phyloP scores from a whole-genome alignment of 1,140 invertebrate genomes.

The Drosophila fuyamai region DNA sequence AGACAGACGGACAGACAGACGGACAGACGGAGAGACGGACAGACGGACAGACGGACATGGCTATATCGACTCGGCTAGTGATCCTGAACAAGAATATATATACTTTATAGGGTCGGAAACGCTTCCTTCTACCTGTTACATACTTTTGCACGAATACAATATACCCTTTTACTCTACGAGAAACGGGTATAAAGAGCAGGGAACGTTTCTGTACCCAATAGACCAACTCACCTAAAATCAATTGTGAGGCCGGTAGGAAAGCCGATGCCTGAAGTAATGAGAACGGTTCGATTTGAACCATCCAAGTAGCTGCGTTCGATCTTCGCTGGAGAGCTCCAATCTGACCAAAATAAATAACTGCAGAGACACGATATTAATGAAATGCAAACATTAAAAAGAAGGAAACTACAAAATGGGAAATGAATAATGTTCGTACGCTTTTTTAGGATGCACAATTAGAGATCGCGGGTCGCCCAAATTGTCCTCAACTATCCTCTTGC shows the following conservation, averaged over 20 bases:
- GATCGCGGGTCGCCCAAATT: slow-evolving; percentile 91
- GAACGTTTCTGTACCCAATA: too few species aligned
- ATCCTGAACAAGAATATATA: too few species aligned
- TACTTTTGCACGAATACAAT: too few species aligned
- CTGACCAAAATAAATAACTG: slow-evolving; percentile 95
- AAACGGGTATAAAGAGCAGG: too few species aligned
- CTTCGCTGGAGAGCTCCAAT: slow-evolving; percentile 93
- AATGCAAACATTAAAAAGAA: neutral
- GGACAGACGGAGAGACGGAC: too few species aligned
- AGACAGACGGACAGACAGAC: too few species aligned
- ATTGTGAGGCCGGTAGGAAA: slow-evolving; percentile 97
- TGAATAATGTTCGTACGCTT: slow-evolving; percentile 86
- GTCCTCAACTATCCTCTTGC: slow-evolving; percentile 89
- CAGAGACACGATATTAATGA: neutral
- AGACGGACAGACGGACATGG: too few species aligned
- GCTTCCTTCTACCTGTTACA: too few species aligned
- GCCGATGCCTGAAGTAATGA: slow-evolving; percentile 91
- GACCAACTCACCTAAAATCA: slow-evolving; percentile 89
- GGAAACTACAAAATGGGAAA: too few species aligned
- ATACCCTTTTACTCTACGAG: too few species aligned
- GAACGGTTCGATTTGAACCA: slow-evolving; percentile 90
- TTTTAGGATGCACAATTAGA: slow-evolving; percentile 90
- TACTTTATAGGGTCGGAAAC: too few species aligned
- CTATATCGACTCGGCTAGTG: too few species aligned
- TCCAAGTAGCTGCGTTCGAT: slow-evolving; percentile 95